Base-by-base conservation (phyloP, 2,797 vertebrate species). In the Cichlasoma orientale region DNA sequence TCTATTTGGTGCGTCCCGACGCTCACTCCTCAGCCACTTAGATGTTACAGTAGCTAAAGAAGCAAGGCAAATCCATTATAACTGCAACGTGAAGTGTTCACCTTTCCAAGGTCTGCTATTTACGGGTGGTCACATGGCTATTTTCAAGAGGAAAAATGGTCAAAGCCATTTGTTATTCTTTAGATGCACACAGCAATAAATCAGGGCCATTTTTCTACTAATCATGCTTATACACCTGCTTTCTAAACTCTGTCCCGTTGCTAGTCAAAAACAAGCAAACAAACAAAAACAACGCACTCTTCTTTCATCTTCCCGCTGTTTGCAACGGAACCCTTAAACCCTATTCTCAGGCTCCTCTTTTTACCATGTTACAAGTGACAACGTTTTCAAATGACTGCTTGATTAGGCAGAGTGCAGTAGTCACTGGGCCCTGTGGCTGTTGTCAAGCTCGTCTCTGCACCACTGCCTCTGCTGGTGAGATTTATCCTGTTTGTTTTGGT, bases 401-500 rank as follows among this genome's bases (percentile, higher is more conserved):
- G 93, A 94, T 95, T 94, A 92, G 90, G 84, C 86, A 75, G 80
- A 88, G 90, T 81, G 89, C 89, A 73, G 83, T 31, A 77, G 81
- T 86, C 25, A 63, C 86, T 38, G 80, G 88, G 88, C 86, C 93
- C 92, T 13, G 89, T 80, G 85, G 94, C 90, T 93, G 90, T 92
- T 92, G 92, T 92, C 93, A 89, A 80, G 79, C 77, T 90, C 56
- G 69, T 93, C 89, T 92, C 82, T 87, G 92, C 92, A 86, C 89
- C 87, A 72, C 88, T 89, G 92, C 91, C 91, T 92, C 91, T 83
- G 90, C 92, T 89, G 87, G 89, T 86, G 87, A 94, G 90, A 92
- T 93, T 89, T 87, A 93, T 90, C 90, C 92, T 90, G 90, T 93
- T 93, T 94, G 91, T 93, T 92, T 93, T 92, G 90, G 79, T 92